phyloP scores from a whole-genome alignment of 1,140 invertebrate genomes.

The Achroia grisella region DNA sequence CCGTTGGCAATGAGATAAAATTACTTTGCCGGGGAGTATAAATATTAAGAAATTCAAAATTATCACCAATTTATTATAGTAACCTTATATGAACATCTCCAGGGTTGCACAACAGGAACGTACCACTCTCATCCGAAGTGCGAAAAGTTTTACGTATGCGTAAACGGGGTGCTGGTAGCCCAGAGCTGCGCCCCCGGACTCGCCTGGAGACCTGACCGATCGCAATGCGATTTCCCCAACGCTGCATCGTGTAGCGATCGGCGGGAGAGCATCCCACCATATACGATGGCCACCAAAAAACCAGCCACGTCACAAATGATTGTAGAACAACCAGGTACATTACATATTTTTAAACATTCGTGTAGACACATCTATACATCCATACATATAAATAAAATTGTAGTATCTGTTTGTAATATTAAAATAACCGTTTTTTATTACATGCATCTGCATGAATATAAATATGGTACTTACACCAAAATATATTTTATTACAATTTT shows the following conservation, averaged over 20 bases:
- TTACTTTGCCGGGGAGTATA: too few species aligned
- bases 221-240: constrained; percentile 79
- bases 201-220: constrained; percentile 77
- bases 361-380: too few species aligned
- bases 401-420: too few species aligned
- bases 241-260: constrained; percentile 41
- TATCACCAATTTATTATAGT: neutral
- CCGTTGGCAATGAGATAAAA: too few species aligned
- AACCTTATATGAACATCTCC: neutral
- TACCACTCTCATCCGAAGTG: constrained; percentile 78
- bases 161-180: constrained; percentile 77
- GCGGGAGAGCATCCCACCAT: constrained; percentile 26
- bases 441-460: too few species aligned
- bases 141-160: constrained; percentile 80
- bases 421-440: too few species aligned
- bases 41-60: neutral
- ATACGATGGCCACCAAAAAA: constrained; percentile 27
- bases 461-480: too few species aligned
- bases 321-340: too few species aligned
- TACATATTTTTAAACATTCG: too few species aligned
- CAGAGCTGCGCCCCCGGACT: constrained; percentile 82
- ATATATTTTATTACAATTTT: too few species aligned
- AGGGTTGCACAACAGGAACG: constrained; percentile 72
- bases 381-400: too few species aligned
- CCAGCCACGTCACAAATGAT: constrained; percentile 2